Conservation (phyloP, 1,140 invertebrate genomes). For the Linepithema humile region DNA sequence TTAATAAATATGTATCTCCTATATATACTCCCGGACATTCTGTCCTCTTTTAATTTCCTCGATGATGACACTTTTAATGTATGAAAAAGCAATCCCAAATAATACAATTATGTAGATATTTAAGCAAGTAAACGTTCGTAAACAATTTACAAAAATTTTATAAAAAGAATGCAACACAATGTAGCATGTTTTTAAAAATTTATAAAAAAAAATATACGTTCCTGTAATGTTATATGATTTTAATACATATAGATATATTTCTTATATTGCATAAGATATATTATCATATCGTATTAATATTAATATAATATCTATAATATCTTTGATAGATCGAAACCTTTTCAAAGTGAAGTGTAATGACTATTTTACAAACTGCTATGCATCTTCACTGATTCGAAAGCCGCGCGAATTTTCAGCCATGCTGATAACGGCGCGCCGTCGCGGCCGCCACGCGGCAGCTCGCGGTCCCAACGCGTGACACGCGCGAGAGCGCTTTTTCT, state of each 20-base stretch:
- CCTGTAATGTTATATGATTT: constrained; percentile 10
- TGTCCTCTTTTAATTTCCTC: background rate
- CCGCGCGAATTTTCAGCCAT: background rate
- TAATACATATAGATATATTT: constrained; percentile 12
- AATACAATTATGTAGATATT: background rate
- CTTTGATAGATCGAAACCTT: too few species aligned
- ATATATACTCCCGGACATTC: background rate
- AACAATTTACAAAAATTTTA: background rate
- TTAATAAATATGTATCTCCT: background rate
- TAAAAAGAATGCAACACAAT: background rate
- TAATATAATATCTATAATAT: background rate
- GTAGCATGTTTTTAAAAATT: constrained; percentile 2
- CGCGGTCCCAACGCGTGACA: background rate
- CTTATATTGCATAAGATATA: constrained; percentile 8
- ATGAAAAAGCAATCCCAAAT: background rate
- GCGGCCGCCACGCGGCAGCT: background rate
- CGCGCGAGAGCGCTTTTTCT: constrained; percentile 4
- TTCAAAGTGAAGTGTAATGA: too few species aligned
- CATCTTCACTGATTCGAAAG: too few species aligned
- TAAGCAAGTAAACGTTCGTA: background rate
- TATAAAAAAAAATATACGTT: constrained; percentile 17
- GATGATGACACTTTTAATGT: background rate
- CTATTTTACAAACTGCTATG: too few species aligned
- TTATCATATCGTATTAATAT: background rate
- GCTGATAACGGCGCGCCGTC: background rate